A percentile compares a stretch with the other conserved stretches of the same genome.
Evolutionary conservation across 2,888 invertebrate species (phyloP).

Genomic region (Quadroppia sp.): DNA sequence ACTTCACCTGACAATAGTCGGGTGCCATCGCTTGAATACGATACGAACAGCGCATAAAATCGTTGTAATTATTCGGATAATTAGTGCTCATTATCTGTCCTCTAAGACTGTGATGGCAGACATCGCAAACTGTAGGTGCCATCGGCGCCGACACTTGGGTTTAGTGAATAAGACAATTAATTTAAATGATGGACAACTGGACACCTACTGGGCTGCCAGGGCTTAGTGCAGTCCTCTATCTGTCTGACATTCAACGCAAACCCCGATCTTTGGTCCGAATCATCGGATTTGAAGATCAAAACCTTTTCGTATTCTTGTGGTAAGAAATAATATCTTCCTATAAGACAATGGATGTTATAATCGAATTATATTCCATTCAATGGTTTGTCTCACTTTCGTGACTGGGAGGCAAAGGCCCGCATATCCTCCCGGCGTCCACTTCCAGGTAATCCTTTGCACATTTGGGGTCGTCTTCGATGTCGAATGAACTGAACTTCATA

Average conservation of each 20-base stretch:
- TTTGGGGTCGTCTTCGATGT: conserved; percentile 46
- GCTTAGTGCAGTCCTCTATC: conserved; percentile 44
- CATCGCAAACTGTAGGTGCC: conserved; percentile 47
- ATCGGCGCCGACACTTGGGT: conserved; percentile 40
- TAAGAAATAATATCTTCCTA: conserved; percentile 43
- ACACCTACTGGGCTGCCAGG: conserved; percentile 41
- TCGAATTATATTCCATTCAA: neutral
- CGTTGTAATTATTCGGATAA: conserved; percentile 47
- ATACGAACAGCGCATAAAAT: conserved; percentile 47
- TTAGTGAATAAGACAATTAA: neutral
- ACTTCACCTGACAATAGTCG: conserved; percentile 44
- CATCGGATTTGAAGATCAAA: conserved; percentile 45
- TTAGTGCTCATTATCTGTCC: conserved; percentile 48
- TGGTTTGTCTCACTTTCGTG: conserved; percentile 40
- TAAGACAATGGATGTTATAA: neutral
- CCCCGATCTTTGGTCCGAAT: conserved; percentile 40
- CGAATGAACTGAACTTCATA: conserved; percentile 48
- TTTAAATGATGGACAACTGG: conserved; percentile 3
- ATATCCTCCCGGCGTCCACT: conserved; percentile 45
- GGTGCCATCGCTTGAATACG: conserved; percentile 44
- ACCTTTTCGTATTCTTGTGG: conserved; percentile 40
- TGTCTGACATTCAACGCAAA: conserved; percentile 46
- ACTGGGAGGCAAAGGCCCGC: conserved; percentile 40
- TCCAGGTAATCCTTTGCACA: conserved; percentile 48
- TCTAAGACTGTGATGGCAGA: conserved; percentile 46